Percentiles rank a stretch among this genome's conserved stretches.
Conservation (phyloP, 2,113 vertebrate species). For the Corythaeola cristata region DNA sequence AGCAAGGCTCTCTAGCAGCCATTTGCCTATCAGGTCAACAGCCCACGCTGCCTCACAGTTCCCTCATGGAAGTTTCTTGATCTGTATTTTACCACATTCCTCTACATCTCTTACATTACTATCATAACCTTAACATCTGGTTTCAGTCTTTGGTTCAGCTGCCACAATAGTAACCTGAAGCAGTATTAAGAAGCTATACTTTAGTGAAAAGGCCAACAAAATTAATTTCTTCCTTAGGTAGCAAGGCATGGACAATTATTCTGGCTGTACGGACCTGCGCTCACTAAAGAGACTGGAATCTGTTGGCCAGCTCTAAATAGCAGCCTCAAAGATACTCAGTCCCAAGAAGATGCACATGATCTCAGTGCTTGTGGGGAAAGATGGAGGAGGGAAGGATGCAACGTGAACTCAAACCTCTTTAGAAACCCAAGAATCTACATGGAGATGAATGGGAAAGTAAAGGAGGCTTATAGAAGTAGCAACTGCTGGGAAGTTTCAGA, state of each 20-base stretch:
- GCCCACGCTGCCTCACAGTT: accelerated
- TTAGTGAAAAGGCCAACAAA: neutral
- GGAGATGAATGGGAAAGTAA: neutral
- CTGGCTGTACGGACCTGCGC: neutral
- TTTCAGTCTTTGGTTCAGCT: neutral
- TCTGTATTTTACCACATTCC: neutral
- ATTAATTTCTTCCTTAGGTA: neutral
- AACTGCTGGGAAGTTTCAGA: neutral
- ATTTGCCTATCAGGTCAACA: neutral
- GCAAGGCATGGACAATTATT: neutral
- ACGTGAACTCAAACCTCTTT: neutral
- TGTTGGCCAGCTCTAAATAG: neutral
- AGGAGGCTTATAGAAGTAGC: neutral
- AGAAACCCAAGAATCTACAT: neutral
- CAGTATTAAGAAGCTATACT: neutral
- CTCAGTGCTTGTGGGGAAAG: neutral
- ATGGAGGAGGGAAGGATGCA: neutral
- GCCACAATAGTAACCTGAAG: neutral
- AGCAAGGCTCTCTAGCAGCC: neutral
- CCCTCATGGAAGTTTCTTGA: neutral
- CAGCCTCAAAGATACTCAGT: neutral
- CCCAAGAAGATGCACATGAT: neutral
- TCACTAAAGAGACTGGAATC: neutral
- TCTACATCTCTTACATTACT: neutral
- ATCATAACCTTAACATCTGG: neutral